These are phyloP conservation scores for Antechinus stuartii DNA, from an alignment of 2,113 vertebrate species.

Conservation along the genomic window DNA sequence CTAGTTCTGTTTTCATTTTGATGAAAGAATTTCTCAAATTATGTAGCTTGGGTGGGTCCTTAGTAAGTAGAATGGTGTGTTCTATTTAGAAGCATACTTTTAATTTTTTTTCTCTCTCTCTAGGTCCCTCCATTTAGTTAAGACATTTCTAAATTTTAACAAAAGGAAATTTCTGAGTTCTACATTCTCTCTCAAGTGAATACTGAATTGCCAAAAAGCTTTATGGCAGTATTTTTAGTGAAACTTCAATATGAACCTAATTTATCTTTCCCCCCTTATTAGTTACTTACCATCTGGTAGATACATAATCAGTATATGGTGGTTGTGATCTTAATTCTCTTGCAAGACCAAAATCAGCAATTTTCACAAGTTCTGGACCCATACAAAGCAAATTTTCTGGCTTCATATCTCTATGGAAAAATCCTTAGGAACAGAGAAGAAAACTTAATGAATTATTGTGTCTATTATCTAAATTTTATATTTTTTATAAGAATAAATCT, in stretches of 20 bases:
- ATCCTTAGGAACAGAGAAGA: slow-evolving; percentile 81
- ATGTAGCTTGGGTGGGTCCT: not conserved
- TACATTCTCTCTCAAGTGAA: not conserved
- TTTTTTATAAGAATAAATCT: not conserved
- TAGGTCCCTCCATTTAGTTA: not conserved
- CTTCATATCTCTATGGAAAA: slow-evolving; percentile 99
- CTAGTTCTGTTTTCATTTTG: not conserved
- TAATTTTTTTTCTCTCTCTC: not conserved
- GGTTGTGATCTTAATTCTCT: slow-evolving; percentile 97
- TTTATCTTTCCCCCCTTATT: not conserved
- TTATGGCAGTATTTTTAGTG: not conserved
- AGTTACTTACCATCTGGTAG: slow-evolving; percentile 93
- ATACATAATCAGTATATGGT: slow-evolving; percentile 98
- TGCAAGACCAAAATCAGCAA: slow-evolving; percentile 98
- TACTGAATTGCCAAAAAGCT: slow-evolving; percentile 6
- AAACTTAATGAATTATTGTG: not conserved
- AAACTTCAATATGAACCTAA: not conserved
- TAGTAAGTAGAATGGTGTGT: not conserved
- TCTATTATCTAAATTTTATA: not conserved
- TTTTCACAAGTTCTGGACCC: slow-evolving; percentile 98
- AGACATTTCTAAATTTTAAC: not conserved
- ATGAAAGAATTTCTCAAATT: not conserved
- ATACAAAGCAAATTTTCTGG: slow-evolving; percentile 98
- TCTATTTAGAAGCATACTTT: not conserved
- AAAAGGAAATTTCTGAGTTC: not conserved